Evolutionary conservation across 2,797 vertebrate genomes (phyloP).

Genomic region (Rhodeus uyekii): DNA sequence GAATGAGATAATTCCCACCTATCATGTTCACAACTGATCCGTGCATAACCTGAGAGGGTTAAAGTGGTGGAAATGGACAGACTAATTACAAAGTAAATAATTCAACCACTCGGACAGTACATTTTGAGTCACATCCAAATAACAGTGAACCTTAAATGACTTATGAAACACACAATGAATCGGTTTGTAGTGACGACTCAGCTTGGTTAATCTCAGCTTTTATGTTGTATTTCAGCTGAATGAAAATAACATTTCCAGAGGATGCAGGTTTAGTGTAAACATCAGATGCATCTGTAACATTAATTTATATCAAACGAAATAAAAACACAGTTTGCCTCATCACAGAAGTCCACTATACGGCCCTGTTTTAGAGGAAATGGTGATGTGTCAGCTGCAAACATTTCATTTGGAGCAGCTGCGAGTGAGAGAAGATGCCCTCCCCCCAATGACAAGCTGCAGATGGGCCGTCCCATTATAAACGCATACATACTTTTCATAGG

Average conservation of each 20-base stretch:
- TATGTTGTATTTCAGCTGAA: neutral
- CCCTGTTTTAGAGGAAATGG: neutral
- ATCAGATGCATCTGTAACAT: neutral
- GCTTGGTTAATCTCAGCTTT: neutral
- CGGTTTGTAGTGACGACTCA: neutral
- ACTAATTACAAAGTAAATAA: slow-evolving; percentile 2
- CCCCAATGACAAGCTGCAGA: slow-evolving; percentile 35
- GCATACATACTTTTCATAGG: slow-evolving; percentile 19
- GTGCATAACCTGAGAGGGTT: neutral
- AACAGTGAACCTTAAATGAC: neutral
- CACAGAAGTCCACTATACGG: neutral
- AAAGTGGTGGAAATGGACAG: slow-evolving; percentile 9
- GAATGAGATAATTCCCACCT: slow-evolving; percentile 19
- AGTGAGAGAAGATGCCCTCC: neutral
- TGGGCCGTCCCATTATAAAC: slow-evolving; percentile 40
- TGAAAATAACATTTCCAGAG: neutral
- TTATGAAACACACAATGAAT: neutral
- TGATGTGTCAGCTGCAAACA: slow-evolving; percentile 36
- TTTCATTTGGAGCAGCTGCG: slow-evolving; percentile 37
- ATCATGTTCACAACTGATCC: slow-evolving; percentile 8
- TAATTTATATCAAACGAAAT: neutral
- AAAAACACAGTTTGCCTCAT: slow-evolving; percentile 1
- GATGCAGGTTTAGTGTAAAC: neutral
- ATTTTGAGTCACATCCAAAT: neutral
- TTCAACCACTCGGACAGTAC: neutral